Conservation (phyloP, 2,888 invertebrate genomes). For the Sphecodes monilicornis region DNA sequence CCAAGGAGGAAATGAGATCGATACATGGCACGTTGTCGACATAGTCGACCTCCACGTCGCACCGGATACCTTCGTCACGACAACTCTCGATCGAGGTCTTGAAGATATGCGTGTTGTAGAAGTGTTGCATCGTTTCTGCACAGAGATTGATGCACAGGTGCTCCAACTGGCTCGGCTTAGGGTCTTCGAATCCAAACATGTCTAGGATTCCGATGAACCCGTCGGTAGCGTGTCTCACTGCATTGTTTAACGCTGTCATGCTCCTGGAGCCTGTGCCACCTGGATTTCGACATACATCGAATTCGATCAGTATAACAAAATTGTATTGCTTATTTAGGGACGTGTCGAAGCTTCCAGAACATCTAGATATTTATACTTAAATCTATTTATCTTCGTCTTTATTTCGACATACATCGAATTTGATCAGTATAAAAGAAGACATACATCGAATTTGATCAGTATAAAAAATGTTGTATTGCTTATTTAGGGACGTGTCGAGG, state of each 20-base stretch:
- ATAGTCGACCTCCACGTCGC: slow-evolving; percentile 96
- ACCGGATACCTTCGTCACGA: slow-evolving; percentile 95
- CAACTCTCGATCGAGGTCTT: slow-evolving; percentile 97
- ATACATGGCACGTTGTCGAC: slow-evolving; percentile 98
- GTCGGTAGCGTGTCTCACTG: slow-evolving; percentile 96
- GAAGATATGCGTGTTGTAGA: slow-evolving; percentile 98
- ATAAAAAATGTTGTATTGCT: too few relatives aligned
- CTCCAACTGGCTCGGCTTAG: slow-evolving; percentile 95
- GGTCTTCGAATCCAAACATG: slow-evolving; percentile 98
- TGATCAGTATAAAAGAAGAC: too few relatives aligned
- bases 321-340: too few relatives aligned
- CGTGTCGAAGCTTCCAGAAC: too few relatives aligned
- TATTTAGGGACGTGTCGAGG: too few relatives aligned
- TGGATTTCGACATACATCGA: slow-evolving; percentile 54
- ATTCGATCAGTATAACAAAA: too few relatives aligned
- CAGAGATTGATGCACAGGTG: slow-evolving; percentile 97
- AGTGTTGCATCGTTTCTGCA: slow-evolving; percentile 99
- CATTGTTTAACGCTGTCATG: slow-evolving; percentile 96
- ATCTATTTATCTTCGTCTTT: too few relatives aligned
- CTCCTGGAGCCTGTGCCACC: slow-evolving; percentile 92
- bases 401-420: too few relatives aligned
- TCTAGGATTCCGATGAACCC: slow-evolving; percentile 98
- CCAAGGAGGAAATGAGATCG: slow-evolving; percentile 96
- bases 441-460: too few relatives aligned
- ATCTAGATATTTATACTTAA: too few relatives aligned